phyloP scores from a whole-genome alignment of 2,797 vertebrate species.

The Aeoliscus strigatus region DNA sequence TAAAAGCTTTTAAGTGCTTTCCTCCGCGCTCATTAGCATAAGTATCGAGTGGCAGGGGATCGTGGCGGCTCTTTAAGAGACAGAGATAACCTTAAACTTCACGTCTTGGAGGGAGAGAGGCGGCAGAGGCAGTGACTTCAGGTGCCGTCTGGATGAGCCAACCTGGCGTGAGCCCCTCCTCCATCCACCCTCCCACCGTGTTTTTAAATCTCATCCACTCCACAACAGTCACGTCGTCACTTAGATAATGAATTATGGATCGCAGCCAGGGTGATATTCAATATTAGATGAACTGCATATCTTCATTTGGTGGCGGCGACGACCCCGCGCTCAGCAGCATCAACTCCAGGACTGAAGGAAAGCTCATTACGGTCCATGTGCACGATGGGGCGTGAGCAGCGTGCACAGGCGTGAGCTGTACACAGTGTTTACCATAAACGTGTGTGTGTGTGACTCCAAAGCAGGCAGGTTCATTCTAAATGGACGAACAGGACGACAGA shows the following conservation, averaged over 20 bases:
- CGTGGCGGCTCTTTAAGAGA: constrained; percentile 35
- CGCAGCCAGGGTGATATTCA: constrained; percentile 65
- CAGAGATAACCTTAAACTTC: constrained; percentile 55
- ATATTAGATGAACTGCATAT: constrained; percentile 74
- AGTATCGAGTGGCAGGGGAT: constrained; percentile 31
- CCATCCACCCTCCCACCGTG: constrained; percentile 47
- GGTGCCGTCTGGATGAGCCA: constrained; percentile 51
- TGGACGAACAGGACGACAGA: constrained; percentile 31
- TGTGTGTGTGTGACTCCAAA: constrained; percentile 19
- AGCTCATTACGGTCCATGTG: constrained; percentile 66
- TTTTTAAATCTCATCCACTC: constrained; percentile 69
- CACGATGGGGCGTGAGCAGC: constrained; percentile 53
- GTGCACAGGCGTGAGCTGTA: constrained; percentile 21
- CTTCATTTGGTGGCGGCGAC: constrained; percentile 64
- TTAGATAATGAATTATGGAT: constrained; percentile 77
- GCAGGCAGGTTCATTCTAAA: constrained; percentile 52
- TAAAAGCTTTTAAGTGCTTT: constrained; percentile 48
- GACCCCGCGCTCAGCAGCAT: constrained; percentile 49
- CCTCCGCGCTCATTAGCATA: constrained; percentile 50
- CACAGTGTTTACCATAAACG: constrained; percentile 8
- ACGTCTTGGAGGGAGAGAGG: constrained; percentile 43
- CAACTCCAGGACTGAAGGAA: constrained; percentile 49
- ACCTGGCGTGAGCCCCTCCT: constrained; percentile 50
- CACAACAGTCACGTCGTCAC: constrained; percentile 68
- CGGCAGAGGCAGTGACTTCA: constrained; percentile 39